phyloP scores from a whole-genome alignment of 2,113 vertebrate genomes.

The Passer domesticus region DNA sequence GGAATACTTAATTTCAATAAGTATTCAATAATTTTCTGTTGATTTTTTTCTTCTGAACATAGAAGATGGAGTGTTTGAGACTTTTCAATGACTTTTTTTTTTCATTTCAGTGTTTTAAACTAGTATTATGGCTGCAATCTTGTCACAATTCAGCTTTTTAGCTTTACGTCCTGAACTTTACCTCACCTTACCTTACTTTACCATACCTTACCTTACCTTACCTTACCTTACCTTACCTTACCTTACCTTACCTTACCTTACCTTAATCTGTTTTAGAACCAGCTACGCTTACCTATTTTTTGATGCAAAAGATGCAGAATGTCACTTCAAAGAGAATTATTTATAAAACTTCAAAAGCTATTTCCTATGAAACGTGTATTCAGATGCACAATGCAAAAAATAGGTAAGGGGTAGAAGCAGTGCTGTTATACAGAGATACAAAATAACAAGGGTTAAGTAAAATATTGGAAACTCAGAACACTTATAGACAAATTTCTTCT shows the following conservation, averaged over 20 bases:
- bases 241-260: background rate
- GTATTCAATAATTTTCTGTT: background rate
- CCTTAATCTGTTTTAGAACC: background rate
- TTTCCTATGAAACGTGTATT: background rate
- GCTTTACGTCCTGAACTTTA: background rate
- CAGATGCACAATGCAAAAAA: background rate
- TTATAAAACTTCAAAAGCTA: background rate
- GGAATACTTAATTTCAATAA: background rate
- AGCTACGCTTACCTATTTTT: background rate
- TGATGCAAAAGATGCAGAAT: background rate
- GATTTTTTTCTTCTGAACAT: background rate
- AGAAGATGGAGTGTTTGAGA: background rate
- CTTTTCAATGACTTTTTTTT: background rate
- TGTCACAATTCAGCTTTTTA: background rate
- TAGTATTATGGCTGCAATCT: background rate
- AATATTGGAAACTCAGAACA: background rate
- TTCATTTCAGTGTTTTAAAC: background rate
- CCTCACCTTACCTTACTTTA: no score
- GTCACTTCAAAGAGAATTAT: background rate
- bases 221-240: background rate
- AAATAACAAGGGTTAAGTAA: background rate
- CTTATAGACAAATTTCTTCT: background rate
- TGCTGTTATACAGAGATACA: background rate
- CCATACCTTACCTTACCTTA: background rate
- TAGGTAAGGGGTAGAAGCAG: background rate